Conservation (phyloP, 2,888 invertebrate species). For the Fissipunctia ypsillon region DNA sequence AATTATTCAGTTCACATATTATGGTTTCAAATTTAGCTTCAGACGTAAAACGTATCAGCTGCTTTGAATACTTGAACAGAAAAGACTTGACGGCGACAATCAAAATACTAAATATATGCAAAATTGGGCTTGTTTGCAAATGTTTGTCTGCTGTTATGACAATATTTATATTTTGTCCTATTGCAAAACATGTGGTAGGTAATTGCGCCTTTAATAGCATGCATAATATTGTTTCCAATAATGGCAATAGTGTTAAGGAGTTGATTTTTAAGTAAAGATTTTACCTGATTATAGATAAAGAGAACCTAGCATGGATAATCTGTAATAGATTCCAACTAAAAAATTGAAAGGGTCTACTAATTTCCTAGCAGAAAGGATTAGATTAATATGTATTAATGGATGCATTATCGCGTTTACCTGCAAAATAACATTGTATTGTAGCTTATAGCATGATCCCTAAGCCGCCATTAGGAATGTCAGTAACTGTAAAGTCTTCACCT, state of each 20-base stretch:
- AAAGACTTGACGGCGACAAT: constrained; percentile 2
- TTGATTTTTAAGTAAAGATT: neutral
- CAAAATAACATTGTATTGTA: neutral
- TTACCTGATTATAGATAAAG: neutral
- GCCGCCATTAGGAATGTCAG: constrained; percentile 22
- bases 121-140: constrained; percentile 22
- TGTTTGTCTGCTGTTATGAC: constrained; percentile 4
- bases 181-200: constrained; percentile 15
- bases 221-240: neutral
- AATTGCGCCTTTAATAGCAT: neutral
- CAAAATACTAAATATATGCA: constrained; percentile 18
- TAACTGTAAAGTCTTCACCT: constrained; percentile 46
- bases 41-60: constrained; percentile 47
- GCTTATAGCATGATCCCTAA: constrained; percentile 22
- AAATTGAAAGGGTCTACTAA: neutral
- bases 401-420: constrained; percentile 32
- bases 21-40: constrained; percentile 6
- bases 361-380: neutral
- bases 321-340: constrained; percentile 9
- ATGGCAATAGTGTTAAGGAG: neutral
- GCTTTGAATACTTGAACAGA: constrained; percentile 17
- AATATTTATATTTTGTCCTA: constrained; percentile 32
- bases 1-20: constrained; percentile 22
- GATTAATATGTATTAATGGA: constrained; percentile 1
- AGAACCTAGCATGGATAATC: neutral